Evolutionary conservation across 2,113 vertebrate species (phyloP), one percentile per base, ranked within the genome.

Genomic region (Odocoileus hemionus): DNA sequence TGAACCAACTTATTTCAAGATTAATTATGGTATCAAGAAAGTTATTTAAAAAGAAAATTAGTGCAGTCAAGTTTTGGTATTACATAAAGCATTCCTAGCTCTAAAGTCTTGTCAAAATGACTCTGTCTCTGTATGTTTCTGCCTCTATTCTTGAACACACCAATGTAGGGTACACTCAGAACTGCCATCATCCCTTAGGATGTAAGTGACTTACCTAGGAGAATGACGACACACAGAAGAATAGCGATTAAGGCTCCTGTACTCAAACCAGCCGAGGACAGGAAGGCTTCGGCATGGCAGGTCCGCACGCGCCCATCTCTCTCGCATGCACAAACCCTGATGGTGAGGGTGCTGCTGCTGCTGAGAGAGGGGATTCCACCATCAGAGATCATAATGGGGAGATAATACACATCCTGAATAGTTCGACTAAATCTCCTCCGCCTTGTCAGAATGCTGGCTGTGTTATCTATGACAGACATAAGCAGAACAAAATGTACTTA

Each of bases 231-330:
- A 96, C 99, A 99, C 89, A 99, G 99, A 39, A 99, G 99, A 98
- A 99, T 99, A 84, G 99, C 99, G 2, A 99, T 99, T 96, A 99
- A 98, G 50, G 99, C 99, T 60, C 99, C 99, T 2, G 99, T 99
- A 98, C 99, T 99, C 98, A 99, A 98, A 4, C 99, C 99, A 0
- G 99, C 99, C 0, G 99, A 99, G 91, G 99, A 99, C 76, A 99
- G 99, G 98, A 99, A 99, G 6, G 99, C 99, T 98, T 99, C 99
- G 4, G 99, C 98, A 7, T 99, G 99, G 99, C 99, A 99, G 26
- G 99, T 99, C 94, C 99, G 98, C 82, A 99, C 99, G 2, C 98
- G 98, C 33, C 99, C 99, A 33, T 99, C 99, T 86, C 98, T 99
- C 88, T 99, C 99, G 92, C 99, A 99, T 0, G 99, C 99, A 96